phyloP scores from a whole-genome alignment of 2,888 invertebrate species.

The Drosophila percnosoma region DNA sequence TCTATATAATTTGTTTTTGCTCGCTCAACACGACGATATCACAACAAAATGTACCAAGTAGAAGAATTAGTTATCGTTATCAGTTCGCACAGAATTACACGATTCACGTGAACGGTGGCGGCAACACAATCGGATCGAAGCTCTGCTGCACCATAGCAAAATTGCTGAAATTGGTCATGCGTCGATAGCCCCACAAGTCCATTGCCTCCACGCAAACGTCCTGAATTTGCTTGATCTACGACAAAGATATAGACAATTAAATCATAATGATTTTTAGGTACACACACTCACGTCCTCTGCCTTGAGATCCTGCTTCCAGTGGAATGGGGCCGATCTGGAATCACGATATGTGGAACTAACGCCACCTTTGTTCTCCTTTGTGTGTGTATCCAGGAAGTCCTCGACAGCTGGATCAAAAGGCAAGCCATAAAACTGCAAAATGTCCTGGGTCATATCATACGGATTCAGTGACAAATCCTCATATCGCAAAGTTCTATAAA shows the following conservation, averaged over 20 bases:
- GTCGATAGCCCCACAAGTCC: slow-evolving; percentile 92
- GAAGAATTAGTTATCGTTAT: slow-evolving; percentile 73
- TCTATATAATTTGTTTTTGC: slow-evolving; percentile 58
- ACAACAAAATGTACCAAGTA: slow-evolving; percentile 81
- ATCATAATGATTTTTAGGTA: not conserved
- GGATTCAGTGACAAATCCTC: slow-evolving; percentile 93
- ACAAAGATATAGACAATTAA: not conserved
- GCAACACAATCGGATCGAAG: slow-evolving; percentile 87
- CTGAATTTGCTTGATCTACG: slow-evolving; percentile 86
- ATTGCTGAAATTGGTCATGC: slow-evolving; percentile 87
- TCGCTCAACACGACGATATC: slow-evolving; percentile 80
- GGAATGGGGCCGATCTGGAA: slow-evolving; percentile 94
- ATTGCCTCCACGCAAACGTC: slow-evolving; percentile 91
- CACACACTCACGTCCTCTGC: slow-evolving; percentile 87
- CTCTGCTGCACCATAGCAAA: slow-evolving; percentile 84
- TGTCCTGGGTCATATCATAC: slow-evolving; percentile 88
- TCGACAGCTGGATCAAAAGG: slow-evolving; percentile 89
- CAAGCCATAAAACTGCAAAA: slow-evolving; percentile 91
- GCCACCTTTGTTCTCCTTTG: slow-evolving; percentile 91
- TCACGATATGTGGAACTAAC: slow-evolving; percentile 94
- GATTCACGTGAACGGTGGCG: slow-evolving; percentile 84
- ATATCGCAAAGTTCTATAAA: slow-evolving; percentile 90
- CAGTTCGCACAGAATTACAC: slow-evolving; percentile 50
- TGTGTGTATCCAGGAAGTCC: slow-evolving; percentile 92
- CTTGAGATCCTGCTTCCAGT: slow-evolving; percentile 92